Conservation (phyloP, 1,140 invertebrate genomes). For the Trissolcus basalis region DNA sequence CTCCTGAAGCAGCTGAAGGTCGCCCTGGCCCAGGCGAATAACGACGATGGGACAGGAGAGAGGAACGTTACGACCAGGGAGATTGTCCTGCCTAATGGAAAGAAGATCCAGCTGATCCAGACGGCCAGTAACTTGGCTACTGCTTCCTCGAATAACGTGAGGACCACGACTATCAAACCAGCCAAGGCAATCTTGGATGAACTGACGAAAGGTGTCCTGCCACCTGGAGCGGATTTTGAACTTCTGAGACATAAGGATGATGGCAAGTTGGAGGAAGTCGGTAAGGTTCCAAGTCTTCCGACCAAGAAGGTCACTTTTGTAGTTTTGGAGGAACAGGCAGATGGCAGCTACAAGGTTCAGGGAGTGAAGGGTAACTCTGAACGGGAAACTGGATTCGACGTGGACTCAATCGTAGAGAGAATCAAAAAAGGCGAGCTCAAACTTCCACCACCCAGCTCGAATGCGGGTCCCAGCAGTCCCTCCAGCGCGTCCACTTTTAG, state of each 20-base stretch:
- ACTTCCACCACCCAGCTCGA: slow-evolving; percentile 81
- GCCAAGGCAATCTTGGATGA: slow-evolving; percentile 81
- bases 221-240: slow-evolving; percentile 86
- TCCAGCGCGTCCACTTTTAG: slow-evolving; percentile 58
- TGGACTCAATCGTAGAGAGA: slow-evolving; percentile 86
- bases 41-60: slow-evolving; percentile 76
- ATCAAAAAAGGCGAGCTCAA: slow-evolving; percentile 89
- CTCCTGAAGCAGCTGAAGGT: slow-evolving; percentile 83
- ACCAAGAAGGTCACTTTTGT: slow-evolving; percentile 91
- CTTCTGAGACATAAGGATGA: slow-evolving; percentile 84
- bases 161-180: slow-evolving; percentile 76
- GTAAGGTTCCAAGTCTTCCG: slow-evolving; percentile 79
- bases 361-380: slow-evolving; percentile 79
- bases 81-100: slow-evolving; percentile 83
- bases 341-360: slow-evolving; percentile 86
- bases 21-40: slow-evolving; percentile 81
- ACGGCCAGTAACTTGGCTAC: slow-evolving; percentile 63
- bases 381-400: slow-evolving; percentile 81
- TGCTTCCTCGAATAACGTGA: slow-evolving; percentile 61
- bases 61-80: slow-evolving; percentile 84
- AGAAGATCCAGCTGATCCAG: slow-evolving; percentile 82
- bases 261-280: slow-evolving; percentile 84
- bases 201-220: slow-evolving; percentile 84
- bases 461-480: slow-evolving; percentile 21
- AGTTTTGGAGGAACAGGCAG: slow-evolving; percentile 87